phyloP scores from a whole-genome alignment of 2,113 vertebrate genomes.

The Dicaeum eximium region DNA sequence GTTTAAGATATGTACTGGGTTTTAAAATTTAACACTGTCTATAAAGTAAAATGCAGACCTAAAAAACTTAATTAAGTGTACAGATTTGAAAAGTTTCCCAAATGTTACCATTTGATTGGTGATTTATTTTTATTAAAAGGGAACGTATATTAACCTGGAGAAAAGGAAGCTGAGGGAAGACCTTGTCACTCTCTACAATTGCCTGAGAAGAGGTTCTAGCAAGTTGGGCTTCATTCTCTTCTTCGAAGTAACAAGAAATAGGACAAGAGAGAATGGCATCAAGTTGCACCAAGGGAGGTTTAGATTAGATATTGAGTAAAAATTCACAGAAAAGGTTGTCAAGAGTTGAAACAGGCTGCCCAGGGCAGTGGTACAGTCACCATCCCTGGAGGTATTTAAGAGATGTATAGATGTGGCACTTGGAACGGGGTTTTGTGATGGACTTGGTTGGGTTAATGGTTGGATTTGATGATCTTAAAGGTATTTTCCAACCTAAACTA shows the following conservation, averaged over 20 bases:
- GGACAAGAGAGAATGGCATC: background rate
- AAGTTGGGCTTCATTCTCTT: background rate
- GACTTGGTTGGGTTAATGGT: background rate
- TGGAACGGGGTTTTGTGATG: background rate
- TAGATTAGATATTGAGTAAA: background rate
- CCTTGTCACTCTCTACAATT: background rate
- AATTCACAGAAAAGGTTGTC: background rate
- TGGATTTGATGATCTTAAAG: background rate
- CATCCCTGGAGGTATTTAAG: background rate
- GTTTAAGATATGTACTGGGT: background rate
- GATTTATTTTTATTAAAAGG: background rate
- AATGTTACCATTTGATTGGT: background rate
- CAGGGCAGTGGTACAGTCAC: background rate
- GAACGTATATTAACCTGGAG: background rate
- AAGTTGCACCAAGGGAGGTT: background rate
- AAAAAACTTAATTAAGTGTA: background rate
- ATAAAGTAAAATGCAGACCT: background rate
- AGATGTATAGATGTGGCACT: accelerated
- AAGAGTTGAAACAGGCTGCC: background rate
- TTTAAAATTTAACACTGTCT: background rate
- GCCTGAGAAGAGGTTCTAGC: background rate
- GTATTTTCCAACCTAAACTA: background rate
- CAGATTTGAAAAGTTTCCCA: background rate
- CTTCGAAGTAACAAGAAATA: background rate
- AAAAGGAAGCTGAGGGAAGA: background rate